Percentiles rank a stretch among this genome's conserved stretches.
Conservation (phyloP, 2,113 vertebrate genomes). For the Dicaeum eximium region DNA sequence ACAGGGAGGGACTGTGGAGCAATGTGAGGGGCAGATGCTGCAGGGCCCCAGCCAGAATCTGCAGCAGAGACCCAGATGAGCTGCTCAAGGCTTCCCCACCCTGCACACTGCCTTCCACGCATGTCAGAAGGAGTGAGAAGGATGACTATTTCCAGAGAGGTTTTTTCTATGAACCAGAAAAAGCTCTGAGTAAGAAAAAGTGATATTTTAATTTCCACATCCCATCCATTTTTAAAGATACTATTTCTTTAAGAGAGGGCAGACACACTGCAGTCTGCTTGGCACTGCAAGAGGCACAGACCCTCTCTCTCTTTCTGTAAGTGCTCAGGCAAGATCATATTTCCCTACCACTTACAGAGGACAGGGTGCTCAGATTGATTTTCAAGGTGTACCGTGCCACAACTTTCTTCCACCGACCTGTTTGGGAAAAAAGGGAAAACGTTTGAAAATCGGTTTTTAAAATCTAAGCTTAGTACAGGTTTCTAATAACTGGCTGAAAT, state of each 20-base stretch:
- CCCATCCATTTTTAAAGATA: neutral
- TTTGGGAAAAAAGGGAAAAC: neutral
- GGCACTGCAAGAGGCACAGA: neutral
- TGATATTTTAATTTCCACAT: neutral
- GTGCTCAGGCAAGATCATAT: neutral
- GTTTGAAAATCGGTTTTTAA: neutral
- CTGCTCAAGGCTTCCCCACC: neutral
- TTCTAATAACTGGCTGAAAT: neutral
- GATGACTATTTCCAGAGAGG: neutral
- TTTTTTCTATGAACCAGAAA: neutral
- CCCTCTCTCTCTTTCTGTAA: neutral
- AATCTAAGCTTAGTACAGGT: neutral
- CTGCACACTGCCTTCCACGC: neutral
- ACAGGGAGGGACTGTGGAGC: rapidly evolving
- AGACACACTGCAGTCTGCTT: neutral
- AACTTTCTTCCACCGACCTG: neutral
- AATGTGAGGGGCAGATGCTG: neutral
- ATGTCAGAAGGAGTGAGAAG: neutral
- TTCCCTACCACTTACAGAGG: neutral
- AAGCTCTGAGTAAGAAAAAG: neutral
- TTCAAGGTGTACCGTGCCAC: neutral
- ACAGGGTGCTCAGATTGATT: rapidly evolving
- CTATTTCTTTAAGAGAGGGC: neutral
- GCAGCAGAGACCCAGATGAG: neutral
- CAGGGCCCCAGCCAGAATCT: neutral